Base-by-base conservation (phyloP, 1,140 invertebrate genomes). In the Episyrphus balteatus region DNA sequence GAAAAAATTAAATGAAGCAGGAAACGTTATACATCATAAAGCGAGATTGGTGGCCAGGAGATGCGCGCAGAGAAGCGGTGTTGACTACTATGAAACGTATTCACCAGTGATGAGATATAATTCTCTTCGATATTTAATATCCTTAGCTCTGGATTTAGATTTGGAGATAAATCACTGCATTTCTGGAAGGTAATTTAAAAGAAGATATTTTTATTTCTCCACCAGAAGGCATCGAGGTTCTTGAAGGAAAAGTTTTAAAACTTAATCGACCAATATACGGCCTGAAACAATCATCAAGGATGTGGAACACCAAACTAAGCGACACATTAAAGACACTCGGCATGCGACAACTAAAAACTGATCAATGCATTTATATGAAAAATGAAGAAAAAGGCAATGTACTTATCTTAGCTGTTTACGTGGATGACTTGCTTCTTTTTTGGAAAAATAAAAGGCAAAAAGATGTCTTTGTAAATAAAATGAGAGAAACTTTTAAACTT, bases 161-260 rank as follows among this genome's bases (percentile, higher is more conserved):
- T 38, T 46, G 18, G 56, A 66, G 65, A 70, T 55, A 54, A 61
- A 59, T 52, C n/a, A 66, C 58, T 9, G 68, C 70, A 0, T 72
- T 69, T 51, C 46, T 71, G 0, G 47, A 72, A 52, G 70, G 65
- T 1, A 38, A 57, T 15, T 44, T 72, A 10, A 40, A 69, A 5
- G 69, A 73, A 52, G 55, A 52, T 14, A 55, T 71, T 2, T 71
- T 56, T 44, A 59, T 52, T 51, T 31, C 60, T 12, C 42, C 57
- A 30, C 69, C 69, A 5, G 54, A 62, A 39, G 62, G 62, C 10
- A 63, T 54, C 26, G 44, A 54, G 31, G 21, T 17, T 13, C 38
- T 32, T n/a, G n/a, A n/a, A 2, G 31, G 40, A 43, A 40, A 42
- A 47, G 49, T 56, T 32, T 59, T 50, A 14, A 53, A 19, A n/a